Evolutionary conservation across 2,797 vertebrate genomes (phyloP).

Genomic region (Clamator glandarius): DNA sequence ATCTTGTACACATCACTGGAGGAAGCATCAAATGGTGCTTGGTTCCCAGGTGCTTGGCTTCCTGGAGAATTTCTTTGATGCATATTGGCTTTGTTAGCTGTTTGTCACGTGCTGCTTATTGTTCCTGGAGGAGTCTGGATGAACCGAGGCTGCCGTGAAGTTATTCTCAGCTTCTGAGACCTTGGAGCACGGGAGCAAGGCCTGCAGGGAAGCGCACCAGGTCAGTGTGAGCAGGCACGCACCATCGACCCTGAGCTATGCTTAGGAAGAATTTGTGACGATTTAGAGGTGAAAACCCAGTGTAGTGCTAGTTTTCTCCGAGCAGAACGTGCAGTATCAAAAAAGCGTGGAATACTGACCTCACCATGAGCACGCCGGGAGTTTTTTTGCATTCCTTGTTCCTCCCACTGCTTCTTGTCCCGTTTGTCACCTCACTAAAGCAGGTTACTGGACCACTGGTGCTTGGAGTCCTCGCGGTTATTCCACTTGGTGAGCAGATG

Average conservation of each 20-base stretch:
- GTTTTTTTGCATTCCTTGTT: constrained; percentile 11
- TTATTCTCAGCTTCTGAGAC: not conserved
- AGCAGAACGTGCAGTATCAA: not conserved
- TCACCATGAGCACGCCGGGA: not conserved
- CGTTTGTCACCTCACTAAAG: not conserved
- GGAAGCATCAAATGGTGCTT: not conserved
- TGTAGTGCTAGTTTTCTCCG: fast-evolving
- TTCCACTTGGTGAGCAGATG: constrained; percentile 75
- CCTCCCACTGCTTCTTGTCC: constrained; percentile 24
- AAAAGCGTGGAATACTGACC: not conserved
- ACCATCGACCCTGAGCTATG: not conserved
- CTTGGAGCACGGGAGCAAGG: fast-evolving
- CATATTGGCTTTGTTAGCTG: not conserved
- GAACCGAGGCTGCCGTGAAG: not conserved
- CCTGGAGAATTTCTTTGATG: not conserved
- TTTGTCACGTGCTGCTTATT: not conserved
- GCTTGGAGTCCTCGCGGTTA: constrained; percentile 44
- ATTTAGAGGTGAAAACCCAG: not conserved
- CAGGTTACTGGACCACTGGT: constrained; percentile 49
- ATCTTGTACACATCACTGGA: not conserved
- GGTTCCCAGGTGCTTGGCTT: not conserved
- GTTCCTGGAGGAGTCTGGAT: not conserved
- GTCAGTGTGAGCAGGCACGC: not conserved
- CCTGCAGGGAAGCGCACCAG: not conserved
- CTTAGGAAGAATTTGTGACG: not conserved